These are phyloP conservation scores for Anthophora plumipes DNA, from an alignment of 2,888 invertebrate genomes.

Conservation along the genomic window DNA sequence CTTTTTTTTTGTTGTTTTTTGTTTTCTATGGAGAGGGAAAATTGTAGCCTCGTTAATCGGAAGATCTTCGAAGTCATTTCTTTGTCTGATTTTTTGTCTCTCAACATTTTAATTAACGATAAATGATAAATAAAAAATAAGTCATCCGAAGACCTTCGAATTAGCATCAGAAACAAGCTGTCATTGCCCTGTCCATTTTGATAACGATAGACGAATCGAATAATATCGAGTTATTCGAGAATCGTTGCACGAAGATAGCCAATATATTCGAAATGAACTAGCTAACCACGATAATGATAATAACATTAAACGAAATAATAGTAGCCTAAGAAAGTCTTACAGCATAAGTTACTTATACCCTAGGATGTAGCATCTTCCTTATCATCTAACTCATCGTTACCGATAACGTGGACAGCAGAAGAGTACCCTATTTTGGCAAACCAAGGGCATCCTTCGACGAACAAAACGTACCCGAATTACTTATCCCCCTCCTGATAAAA, in stretches of 20 bases:
- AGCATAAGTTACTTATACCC: slow-evolving; percentile 72
- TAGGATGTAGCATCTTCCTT: slow-evolving; percentile 70
- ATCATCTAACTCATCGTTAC: slow-evolving; percentile 48
- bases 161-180: background rate
- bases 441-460: background rate
- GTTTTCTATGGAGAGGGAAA: background rate
- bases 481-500: background rate
- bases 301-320: slow-evolving; percentile 64
- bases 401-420: slow-evolving; percentile 43
- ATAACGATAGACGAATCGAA: slow-evolving; percentile 17
- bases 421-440: slow-evolving; percentile 24
- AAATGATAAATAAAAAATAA: slow-evolving; percentile 31
- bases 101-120: background rate
- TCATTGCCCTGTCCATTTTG: background rate
- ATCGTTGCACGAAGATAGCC: slow-evolving; percentile 33
- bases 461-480: background rate
- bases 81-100: background rate
- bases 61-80: slow-evolving; percentile 41
- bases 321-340: slow-evolving; percentile 70
- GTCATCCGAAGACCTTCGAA: slow-evolving; percentile 16
- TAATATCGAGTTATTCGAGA: background rate
- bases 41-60: slow-evolving; percentile 8
- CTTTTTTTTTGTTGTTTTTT: too few species aligned
- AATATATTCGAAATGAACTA: slow-evolving; percentile 46
- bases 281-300: slow-evolving; percentile 72